Evolutionary conservation across 2,888 invertebrate genomes (phyloP).

Genomic region (Diaprepes abbreviatus): DNA sequence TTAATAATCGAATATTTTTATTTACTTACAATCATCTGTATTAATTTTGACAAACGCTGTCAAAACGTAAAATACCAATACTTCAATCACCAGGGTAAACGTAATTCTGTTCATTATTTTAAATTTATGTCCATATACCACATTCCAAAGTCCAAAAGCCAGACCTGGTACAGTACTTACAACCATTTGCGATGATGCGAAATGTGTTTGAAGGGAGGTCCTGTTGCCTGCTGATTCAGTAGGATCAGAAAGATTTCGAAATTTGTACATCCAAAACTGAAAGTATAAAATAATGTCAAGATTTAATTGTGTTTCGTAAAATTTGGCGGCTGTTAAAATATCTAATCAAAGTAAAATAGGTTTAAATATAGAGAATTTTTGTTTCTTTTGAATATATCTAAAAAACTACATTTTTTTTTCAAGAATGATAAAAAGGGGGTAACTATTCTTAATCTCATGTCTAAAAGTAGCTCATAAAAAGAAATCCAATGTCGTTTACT

Average conservation of each 20-base stretch:
- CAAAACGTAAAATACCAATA: conserved; percentile 42
- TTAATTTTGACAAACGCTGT: conserved; percentile 49
- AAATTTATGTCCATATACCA: conserved; percentile 46
- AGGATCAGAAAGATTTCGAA: conserved; percentile 40
- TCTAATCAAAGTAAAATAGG: too few relatives aligned
- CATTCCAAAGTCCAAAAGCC: conserved; percentile 46
- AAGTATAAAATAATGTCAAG: too few relatives aligned
- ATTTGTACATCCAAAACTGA: conserved; percentile 53
- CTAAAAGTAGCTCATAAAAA: too few relatives aligned
- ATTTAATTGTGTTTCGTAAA: too few relatives aligned
- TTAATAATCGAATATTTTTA: too few relatives aligned
- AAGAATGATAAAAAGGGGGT: too few relatives aligned
- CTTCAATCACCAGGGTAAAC: conserved; percentile 42
- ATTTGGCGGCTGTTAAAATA: too few relatives aligned
- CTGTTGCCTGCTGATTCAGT: conserved; percentile 43
- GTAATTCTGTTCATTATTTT: conserved; percentile 45
- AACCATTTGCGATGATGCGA: conserved; percentile 50
- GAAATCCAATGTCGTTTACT: too few relatives aligned
- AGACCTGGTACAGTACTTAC: conserved; percentile 48
- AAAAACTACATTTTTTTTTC: too few relatives aligned
- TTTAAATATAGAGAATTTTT: too few relatives aligned
- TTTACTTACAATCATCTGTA: conserved; percentile 52
- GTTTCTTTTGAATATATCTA: too few relatives aligned
- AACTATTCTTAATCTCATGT: too few relatives aligned
- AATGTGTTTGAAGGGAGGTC: conserved; percentile 47